A percentile compares a stretch with the other conserved stretches of the same genome.
These are phyloP conservation scores for Synanthedon tipuliformis DNA, from an alignment of 2,888 invertebrate species.

Conservation along the genomic window DNA sequence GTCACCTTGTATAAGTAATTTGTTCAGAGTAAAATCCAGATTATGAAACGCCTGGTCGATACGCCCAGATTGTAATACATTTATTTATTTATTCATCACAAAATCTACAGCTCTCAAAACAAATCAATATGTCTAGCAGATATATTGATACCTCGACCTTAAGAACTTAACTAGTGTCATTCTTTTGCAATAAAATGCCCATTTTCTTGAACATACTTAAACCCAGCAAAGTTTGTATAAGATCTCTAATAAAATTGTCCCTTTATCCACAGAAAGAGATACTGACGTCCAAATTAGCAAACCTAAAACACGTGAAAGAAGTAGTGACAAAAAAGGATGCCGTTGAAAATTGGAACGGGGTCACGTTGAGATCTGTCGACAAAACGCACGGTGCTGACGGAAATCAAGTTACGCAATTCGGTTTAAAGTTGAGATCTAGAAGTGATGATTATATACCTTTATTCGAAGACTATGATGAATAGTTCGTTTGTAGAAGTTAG, in stretches of 20 bases:
- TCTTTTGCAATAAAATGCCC: too few species aligned
- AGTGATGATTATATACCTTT: conserved; percentile 51
- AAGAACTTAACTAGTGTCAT: too few species aligned
- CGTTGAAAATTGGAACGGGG: conserved; percentile 31
- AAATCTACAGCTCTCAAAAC: too few species aligned
- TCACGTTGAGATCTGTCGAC: conserved; percentile 28
- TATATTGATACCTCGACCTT: too few species aligned
- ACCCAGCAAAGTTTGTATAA: too few species aligned
- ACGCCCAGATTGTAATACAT: too few species aligned
- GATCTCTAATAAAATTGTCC: too few species aligned
- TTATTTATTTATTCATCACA: too few species aligned
- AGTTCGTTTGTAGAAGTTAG: conserved; percentile 2
- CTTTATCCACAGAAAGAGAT: conserved; percentile 35
- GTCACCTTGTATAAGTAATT: not conserved
- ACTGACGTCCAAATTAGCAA: conserved; percentile 35
- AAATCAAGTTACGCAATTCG: conserved; percentile 45
- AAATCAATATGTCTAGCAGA: too few species aligned
- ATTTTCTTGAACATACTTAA: too few species aligned
- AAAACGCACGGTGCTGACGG: conserved; percentile 32
- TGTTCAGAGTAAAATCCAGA: too few species aligned
- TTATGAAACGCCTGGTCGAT: too few species aligned
- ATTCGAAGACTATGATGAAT: conserved; percentile 50
- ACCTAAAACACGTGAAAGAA: conserved; percentile 32
- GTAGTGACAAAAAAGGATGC: conserved; percentile 25
- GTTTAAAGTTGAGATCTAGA: conserved; percentile 44